Base-by-base conservation (phyloP, 2,888 invertebrate species). In the Mesorhabditis belari region DNA sequence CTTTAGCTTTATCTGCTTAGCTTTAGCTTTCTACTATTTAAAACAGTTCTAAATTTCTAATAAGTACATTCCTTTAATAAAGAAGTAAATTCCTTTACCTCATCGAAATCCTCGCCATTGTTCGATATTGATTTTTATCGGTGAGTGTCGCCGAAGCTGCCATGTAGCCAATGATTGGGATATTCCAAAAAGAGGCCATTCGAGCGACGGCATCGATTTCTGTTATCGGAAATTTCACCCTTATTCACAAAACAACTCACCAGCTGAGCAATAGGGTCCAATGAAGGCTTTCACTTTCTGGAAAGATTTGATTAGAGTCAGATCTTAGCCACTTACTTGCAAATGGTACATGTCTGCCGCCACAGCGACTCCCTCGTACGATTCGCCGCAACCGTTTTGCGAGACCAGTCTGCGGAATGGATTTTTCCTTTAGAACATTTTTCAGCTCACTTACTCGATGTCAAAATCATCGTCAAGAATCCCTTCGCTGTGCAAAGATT, bases 131-230 rank as follows among this genome's bases (percentile, higher is more conserved):
- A 56, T 67, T 70, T 60, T 73, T 69, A 57, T 77, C 71, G 25
- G 69, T 64, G 50, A 72, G 55, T 28, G 67, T 44, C 54, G 70
- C 70, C 9, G 75, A 69, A 21, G 73, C 65, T 3, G 75, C 73
- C 78, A 79, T 79, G 58, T 78, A 78, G 1, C 75, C 74, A 52
- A 78, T 74, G 27, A 76, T 74, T 5, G 78, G 77, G 55, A 78
- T 70, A 55, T 78, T 79, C 78, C 77, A 78, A 59, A 74, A 77
- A 2, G 75, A 69, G n/a, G 75, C 73, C 78, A 78, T 78, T 54
- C 77, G 64, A 24, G 76, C 77, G 5, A 78, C 78, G 19, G 78
- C 77, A 28, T 78, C 78, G 66, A 77, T 69, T 65, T 77, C 77
- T 70, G 58, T 21, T 12, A 35, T 26, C 9, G 9, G 58, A 6